Conservation (phyloP, 2,113 vertebrate genomes). For the Neodontobutis hainanensis region DNA sequence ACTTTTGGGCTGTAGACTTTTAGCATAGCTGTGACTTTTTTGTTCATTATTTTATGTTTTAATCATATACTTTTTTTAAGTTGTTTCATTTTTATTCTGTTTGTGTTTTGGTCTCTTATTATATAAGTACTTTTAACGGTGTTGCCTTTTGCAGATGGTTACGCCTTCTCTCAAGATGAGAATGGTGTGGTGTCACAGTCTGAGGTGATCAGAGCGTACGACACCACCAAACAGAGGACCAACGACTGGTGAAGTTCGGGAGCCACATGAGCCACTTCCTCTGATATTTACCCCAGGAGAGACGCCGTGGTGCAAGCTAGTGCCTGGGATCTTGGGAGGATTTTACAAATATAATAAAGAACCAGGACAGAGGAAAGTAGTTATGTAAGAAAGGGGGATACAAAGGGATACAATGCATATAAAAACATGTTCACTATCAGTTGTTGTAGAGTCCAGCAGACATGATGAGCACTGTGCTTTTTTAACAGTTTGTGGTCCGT, state of each 20-base stretch:
- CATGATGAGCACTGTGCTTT: slow-evolving; percentile 86
- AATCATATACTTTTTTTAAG: not conserved
- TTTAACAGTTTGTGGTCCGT: slow-evolving; percentile 78
- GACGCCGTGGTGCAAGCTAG: slow-evolving; percentile 30
- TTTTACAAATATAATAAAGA: slow-evolving; percentile 28
- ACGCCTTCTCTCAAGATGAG: slow-evolving; percentile 98
- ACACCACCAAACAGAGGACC: slow-evolving; percentile 95
- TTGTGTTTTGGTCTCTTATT: not conserved
- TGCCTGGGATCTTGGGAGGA: slow-evolving; percentile 41
- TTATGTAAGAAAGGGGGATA: slow-evolving; percentile 32
- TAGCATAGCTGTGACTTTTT: slow-evolving; percentile 1
- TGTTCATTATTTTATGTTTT: not conserved
- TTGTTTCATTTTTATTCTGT: not conserved
- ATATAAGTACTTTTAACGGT: not conserved
- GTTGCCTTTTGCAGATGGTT: slow-evolving; percentile 84
- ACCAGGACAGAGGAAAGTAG: slow-evolving; percentile 30
- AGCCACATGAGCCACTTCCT: slow-evolving; percentile 47
- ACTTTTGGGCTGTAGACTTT: slow-evolving; percentile 40
- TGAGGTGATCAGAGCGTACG: slow-evolving; percentile 96
- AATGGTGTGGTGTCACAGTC: slow-evolving; percentile 98
- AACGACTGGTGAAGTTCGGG: slow-evolving; percentile 87
- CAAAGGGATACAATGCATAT: slow-evolving; percentile 45
- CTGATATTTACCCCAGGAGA: slow-evolving; percentile 46
- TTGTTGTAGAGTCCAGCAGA: slow-evolving; percentile 77
- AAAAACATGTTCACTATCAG: slow-evolving; percentile 61